Base-by-base conservation (phyloP, 1,140 invertebrate genomes). In the Drosophila parabipectinata region DNA sequence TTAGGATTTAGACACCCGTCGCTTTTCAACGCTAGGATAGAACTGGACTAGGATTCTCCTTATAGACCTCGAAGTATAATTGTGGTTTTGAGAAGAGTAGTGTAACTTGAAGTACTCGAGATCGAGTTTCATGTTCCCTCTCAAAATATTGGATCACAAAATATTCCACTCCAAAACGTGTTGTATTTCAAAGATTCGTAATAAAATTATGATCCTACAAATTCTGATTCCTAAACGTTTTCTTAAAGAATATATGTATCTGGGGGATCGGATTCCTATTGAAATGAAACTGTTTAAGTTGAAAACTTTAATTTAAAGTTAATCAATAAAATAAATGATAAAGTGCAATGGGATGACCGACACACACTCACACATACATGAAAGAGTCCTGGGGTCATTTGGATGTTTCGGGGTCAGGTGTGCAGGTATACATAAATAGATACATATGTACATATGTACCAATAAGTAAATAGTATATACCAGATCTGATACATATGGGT, bases 331-430 rank as follows among this genome's bases (percentile, higher is more conserved):
- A 47, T 6, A 41, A 58, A 50, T 18, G 26, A 18, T 57, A 45
- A 53, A 53, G 34, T 45, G 28, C 47, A 61, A 45, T 18, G 45
- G 47, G n/a, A 45, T 30, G 48, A 21, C 39, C 64, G 32, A 26
- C 21, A 21, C 21, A 3, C 21, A 56, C 45, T 39, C 45, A 24
- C 32, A 56, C n/a, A 44, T n/a, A 15, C 41, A 18, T n/a, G 14
- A 68, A 69, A 32, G 15, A 44, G 39, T 64, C 12, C 63, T 24
- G 57, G 24, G 39, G 63, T 32, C 28, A 58, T n/a, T 32, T 21
- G 34, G 37, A 54, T 53, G 58, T 52, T 59, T 60, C 52, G 63
- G 62, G 48, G 58, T 60, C 60, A 63, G 26, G 64, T 47, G 32
- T 51, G 14, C 44, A 52, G 10, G 14, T 30, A 55, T 18, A 44